These are phyloP conservation scores for Oryzias curvinotus DNA, from an alignment of 2,113 vertebrate genomes.

Conservation along the genomic window DNA sequence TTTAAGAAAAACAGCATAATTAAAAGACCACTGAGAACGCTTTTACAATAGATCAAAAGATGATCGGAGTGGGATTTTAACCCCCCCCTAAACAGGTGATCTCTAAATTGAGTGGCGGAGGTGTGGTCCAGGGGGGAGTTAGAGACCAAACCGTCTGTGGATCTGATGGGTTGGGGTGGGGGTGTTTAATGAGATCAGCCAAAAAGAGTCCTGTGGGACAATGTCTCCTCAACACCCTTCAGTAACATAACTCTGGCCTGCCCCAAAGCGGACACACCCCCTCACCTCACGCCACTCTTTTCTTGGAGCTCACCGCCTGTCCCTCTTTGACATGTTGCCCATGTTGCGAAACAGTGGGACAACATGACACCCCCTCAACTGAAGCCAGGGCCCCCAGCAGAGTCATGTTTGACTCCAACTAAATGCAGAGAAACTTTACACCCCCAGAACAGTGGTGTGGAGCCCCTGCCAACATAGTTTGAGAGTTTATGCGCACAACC, in stretches of 20 bases:
- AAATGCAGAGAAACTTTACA: constrained; percentile 72
- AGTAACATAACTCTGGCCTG: constrained; percentile 12
- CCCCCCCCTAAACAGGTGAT: constrained; percentile 71
- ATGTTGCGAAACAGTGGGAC: constrained; percentile 32
- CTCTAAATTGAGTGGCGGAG: constrained; percentile 48
- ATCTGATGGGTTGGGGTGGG: constrained; percentile 16
- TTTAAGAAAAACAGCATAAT: too few relatives aligned
- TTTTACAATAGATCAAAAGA: too few relatives aligned
- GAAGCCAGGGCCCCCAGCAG: constrained; percentile 51
- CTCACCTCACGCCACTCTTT: constrained; percentile 37
- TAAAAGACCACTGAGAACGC: too few relatives aligned
- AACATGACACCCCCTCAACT: constrained; percentile 61
- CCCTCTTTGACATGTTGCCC: constrained; percentile 18
- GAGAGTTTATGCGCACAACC: constrained; percentile 4
- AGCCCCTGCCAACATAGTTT: constrained; percentile 17
- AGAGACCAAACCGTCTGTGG: background rate
- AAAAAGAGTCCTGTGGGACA: constrained; percentile 45
- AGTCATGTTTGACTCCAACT: constrained; percentile 59
- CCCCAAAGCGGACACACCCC: constrained; percentile 21
- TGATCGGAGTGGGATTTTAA: background rate
- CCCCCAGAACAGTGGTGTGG: constrained; percentile 40
- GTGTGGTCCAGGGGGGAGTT: constrained; percentile 18
- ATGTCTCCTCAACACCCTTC: constrained; percentile 26
- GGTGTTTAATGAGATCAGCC: constrained; percentile 17
- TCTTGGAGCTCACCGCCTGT: constrained; percentile 7